These are phyloP conservation scores for Taxidea taxus DNA, from an alignment of 2,113 vertebrate species.

Conservation along the genomic window DNA sequence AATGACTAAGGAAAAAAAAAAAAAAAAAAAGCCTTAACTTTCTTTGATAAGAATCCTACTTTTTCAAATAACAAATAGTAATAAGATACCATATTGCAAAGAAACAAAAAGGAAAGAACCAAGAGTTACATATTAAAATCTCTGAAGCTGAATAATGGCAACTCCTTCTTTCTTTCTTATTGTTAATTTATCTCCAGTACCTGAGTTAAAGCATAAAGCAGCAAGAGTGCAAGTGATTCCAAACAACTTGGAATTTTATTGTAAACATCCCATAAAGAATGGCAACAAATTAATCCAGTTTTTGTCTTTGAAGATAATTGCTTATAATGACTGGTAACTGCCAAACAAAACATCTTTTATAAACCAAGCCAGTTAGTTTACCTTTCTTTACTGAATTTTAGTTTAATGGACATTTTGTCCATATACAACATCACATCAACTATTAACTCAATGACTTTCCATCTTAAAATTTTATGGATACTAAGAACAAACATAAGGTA, in stretches of 20 bases:
- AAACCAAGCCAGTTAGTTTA: constrained; percentile 67
- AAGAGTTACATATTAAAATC: constrained; percentile 11
- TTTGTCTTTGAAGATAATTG: constrained; percentile 67
- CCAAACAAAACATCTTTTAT: constrained; percentile 72
- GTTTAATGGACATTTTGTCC: constrained; percentile 66
- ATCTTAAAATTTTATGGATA: constrained; percentile 67
- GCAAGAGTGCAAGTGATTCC: constrained; percentile 73
- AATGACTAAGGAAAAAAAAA: constrained; percentile 43
- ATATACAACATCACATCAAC: constrained; percentile 67
- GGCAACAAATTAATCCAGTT: constrained; percentile 74
- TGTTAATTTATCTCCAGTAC: constrained; percentile 47
- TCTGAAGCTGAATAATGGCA: constrained; percentile 7
- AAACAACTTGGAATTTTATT: constrained; percentile 80
- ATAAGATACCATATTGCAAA: constrained; percentile 59
- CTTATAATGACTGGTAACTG: constrained; percentile 67
- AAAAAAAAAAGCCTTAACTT: background rate
- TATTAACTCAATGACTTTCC: constrained; percentile 64
- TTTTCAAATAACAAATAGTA: constrained; percentile 53
- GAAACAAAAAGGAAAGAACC: constrained; percentile 54
- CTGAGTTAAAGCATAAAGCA: constrained; percentile 72
- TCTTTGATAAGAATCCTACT: constrained; percentile 61
- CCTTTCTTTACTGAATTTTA: constrained; percentile 68
- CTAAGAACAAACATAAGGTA: constrained; percentile 72
- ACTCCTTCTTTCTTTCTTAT: constrained; percentile 48
- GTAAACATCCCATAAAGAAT: constrained; percentile 79